Percentiles rank a stretch among this genome's conserved stretches.
These are phyloP conservation scores for Xiphophorus birchmanni DNA, from an alignment of 2,797 vertebrate genomes.

Conservation along the genomic window DNA sequence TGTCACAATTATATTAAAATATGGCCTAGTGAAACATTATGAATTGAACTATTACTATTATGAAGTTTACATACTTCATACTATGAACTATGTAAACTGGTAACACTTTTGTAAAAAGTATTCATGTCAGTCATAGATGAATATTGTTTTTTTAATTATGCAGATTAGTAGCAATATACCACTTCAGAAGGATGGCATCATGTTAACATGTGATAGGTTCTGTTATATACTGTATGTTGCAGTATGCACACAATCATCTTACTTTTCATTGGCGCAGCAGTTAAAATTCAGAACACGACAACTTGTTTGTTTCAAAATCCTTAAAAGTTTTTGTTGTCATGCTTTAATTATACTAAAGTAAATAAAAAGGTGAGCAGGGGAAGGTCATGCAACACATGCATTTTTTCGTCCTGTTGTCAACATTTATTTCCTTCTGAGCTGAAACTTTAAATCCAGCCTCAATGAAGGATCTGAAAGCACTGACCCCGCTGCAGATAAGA, in stretches of 20 bases:
- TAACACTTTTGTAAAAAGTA: background rate
- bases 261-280: background rate
- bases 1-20: background rate
- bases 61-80: too few relatives aligned
- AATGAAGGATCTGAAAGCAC: background rate
- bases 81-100: background rate
- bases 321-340: background rate
- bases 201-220: background rate
- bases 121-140: background rate
- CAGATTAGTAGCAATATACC: background rate
- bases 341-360: background rate
- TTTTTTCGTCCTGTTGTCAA: background rate
- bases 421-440: background rate
- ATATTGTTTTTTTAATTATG: background rate
- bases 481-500: background rate
- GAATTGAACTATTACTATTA: background rate
- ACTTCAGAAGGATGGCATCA: background rate
- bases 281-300: background rate
- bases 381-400: background rate
- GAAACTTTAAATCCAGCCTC: background rate
- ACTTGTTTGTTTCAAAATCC: background rate
- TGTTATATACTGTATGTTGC: background rate
- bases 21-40: background rate
- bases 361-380: constrained; percentile 12
- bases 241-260: background rate